A percentile compares a stretch with the other conserved stretches of the same genome.
Conservation (phyloP, 2,888 invertebrate genomes). For the Drosophila nr. perissopoda region DNA sequence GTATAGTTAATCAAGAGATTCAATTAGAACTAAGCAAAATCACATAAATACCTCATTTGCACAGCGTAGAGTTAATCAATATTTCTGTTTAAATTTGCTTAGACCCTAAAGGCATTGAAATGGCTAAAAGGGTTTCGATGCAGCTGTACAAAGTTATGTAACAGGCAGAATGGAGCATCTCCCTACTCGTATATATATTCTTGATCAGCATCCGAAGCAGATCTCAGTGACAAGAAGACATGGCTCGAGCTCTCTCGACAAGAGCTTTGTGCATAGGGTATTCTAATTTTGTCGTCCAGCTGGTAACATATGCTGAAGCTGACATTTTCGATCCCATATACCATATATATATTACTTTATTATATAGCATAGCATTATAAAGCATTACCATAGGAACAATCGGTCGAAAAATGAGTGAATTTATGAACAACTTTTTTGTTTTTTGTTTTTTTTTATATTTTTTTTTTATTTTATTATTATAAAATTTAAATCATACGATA, state of each 20-base stretch:
- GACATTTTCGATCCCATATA: not conserved
- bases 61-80: not conserved
- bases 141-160: not conserved
- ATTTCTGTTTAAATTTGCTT: not conserved
- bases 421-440: too few species aligned
- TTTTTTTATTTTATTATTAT: not conserved
- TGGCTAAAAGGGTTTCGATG: not conserved
- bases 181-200: not conserved
- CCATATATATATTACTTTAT: not conserved
- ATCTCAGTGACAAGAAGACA: not conserved
- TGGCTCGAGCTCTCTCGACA: not conserved
- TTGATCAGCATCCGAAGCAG: not conserved
- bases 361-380: not conserved
- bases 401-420: too few species aligned
- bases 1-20: not conserved
- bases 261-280: not conserved
- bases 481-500: not conserved
- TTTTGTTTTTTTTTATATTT: not conserved
- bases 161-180: not conserved
- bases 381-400: not conserved
- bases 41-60: not conserved
- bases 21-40: not conserved
- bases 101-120: not conserved
- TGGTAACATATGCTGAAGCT: not conserved
- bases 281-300: not conserved